Percentiles rank a stretch among this genome's conserved stretches.
Evolutionary conservation across 2,888 invertebrate genomes (phyloP).

Genomic region (Agrochola litura): DNA sequence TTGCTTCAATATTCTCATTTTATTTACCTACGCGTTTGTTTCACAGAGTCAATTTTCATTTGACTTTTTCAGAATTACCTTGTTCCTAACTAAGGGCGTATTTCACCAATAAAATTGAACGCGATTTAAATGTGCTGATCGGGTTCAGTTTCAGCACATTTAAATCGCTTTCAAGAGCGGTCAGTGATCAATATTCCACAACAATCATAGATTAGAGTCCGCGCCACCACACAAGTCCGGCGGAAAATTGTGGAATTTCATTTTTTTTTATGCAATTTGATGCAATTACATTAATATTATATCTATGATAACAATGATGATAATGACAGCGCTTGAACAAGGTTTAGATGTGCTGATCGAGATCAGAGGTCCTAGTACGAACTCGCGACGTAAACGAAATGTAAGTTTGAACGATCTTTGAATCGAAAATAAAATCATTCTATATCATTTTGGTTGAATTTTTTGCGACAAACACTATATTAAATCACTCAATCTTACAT

Average conservation of each 20-base stretch:
- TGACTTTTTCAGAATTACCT: slow-evolving; percentile 20
- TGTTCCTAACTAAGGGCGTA: neutral
- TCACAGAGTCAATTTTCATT: slow-evolving; percentile 8
- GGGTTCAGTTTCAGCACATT: neutral
- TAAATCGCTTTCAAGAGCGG: neutral
- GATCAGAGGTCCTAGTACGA: neutral
- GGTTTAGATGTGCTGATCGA: neutral
- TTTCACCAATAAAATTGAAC: neutral
- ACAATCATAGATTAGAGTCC: neutral
- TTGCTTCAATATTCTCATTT: slow-evolving; percentile 11
- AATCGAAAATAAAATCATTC: neutral
- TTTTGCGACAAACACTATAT: neutral
- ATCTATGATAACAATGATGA: no score
- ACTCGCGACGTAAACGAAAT: neutral
- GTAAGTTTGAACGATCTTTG: neutral
- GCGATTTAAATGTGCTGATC: no score
- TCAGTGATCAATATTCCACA: neutral
- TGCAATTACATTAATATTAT: no score
- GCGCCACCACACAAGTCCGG: no score
- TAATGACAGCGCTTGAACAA: neutral
- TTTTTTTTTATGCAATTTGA: no score
- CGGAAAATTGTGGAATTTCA: no score
- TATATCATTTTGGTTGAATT: neutral
- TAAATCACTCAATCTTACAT: no score
- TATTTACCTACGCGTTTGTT: slow-evolving; percentile 8